Evolutionary conservation across 2,888 invertebrate species (phyloP), one percentile per base, ranked within the genome.

Genomic region (Andrena trimmerana): DNA sequence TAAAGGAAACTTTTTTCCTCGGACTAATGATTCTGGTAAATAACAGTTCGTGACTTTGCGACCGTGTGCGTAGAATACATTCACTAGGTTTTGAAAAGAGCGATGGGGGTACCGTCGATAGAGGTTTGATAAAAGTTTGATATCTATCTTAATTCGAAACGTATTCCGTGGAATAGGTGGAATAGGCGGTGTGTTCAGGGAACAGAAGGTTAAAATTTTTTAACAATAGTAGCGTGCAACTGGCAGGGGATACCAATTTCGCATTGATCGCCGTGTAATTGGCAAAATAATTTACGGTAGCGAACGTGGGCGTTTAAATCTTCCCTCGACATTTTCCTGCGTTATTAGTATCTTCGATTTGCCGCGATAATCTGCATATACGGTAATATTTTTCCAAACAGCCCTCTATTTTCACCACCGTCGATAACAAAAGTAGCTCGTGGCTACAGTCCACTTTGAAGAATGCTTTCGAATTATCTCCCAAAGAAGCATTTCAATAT

Each of bases 251-350:
- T 68, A 59, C 36, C 67, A 76, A 70, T 72, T 79, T 79, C 65
- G 31, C 68, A 81, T 78, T 59, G 81, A 79, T 69, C 73, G 63
- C 50, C 20, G n/a, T 0, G 8, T 67, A 79, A 79, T 65, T 65
- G 79, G 48, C 31, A 50, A 67, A 52, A 67, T 62, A 71, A 71
- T 80, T 71, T 29, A 48, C 31, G 24, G 60, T 10, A 48, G 60
- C 54, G 70, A 71, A 54, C 52, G n/a, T 62, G 54, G 24, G n/a
- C 48, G 6, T 70, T 66, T 70, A 54, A 77, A 52, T 60, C 67
- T 77, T 57, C n/a, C 1, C n/a, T 36, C 50, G 29, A 31, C 29
- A 24, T 2, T 13, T 8, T 42, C 0, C n/a, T 33, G 8, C 20
- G 4, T 10, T 24, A 31, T 42, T 42, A 73, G 42, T 42, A 16